A percentile compares a stretch with the other conserved stretches of the same genome.
These are phyloP conservation scores for Tiaroga cobitis DNA, from an alignment of 2,797 vertebrate genomes.

Conservation along the genomic window DNA sequence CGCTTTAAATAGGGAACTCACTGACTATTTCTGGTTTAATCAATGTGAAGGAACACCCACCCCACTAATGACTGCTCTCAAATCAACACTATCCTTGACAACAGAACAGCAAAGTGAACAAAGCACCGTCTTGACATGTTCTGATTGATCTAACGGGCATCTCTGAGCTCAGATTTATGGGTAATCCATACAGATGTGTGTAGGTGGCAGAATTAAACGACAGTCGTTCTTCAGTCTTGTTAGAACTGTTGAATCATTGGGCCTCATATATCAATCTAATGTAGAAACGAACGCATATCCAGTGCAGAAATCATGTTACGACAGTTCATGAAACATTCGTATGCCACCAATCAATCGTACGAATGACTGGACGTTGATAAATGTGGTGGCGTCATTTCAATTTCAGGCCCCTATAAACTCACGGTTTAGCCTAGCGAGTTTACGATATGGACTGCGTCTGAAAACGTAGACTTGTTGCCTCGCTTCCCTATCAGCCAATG, in stretches of 20 bases:
- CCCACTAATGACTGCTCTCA: background rate
- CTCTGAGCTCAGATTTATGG: constrained; percentile 17
- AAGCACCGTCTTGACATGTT: constrained; percentile 2
- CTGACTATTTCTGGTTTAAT: background rate
- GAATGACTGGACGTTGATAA: rapidly evolving
- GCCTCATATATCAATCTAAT: background rate
- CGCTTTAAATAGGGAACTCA: background rate
- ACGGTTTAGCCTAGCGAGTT: background rate
- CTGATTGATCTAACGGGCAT: constrained; percentile 25
- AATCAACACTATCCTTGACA: constrained; percentile 19
- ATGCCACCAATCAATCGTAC: background rate
- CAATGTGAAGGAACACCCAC: constrained; percentile 28
- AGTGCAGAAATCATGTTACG: background rate
- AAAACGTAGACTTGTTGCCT: no score
- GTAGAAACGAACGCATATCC: background rate
- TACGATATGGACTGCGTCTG: background rate
- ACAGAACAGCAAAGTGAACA: constrained; percentile 24
- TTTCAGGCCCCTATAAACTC: background rate
- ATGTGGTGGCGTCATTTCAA: background rate
- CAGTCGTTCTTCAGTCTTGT: background rate
- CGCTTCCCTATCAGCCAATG: no score
- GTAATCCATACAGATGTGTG: constrained; percentile 32
- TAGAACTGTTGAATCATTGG: background rate
- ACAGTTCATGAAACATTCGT: background rate
- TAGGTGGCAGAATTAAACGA: constrained; percentile 20